A percentile compares a stretch with the other conserved stretches of the same genome.
Evolutionary conservation across 2,888 invertebrate genomes (phyloP).

Genomic region (Noctuana brunneofusca): DNA sequence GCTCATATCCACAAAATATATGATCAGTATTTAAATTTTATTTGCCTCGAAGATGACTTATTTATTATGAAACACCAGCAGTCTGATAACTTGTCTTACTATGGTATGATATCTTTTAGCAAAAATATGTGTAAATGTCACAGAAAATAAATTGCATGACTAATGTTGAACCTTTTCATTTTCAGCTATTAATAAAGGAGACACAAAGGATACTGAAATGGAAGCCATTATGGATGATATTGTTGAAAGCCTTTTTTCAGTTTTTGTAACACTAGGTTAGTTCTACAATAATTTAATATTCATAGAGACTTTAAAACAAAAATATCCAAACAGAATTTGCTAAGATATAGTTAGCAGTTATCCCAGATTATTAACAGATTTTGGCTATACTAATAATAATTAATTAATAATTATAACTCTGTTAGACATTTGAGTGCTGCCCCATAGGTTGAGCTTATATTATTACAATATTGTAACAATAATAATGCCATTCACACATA

Average conservation of each 20-base stretch:
- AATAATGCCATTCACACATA: no score
- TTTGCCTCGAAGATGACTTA: slow-evolving; percentile 98
- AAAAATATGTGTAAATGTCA: background rate
- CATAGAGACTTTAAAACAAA: no score
- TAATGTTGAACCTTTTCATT: slow-evolving; percentile 33
- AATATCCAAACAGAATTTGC: no score
- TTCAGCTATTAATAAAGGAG: slow-evolving; percentile 95
- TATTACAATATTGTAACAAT: no score
- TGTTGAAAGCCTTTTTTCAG: slow-evolving; percentile 98
- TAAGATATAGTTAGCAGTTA: no score
- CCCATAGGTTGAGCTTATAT: no score
- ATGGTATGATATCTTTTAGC: slow-evolving; percentile 82
- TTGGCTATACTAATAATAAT: no score
- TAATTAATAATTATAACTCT: no score
- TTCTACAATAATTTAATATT: background rate
- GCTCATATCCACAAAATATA: slow-evolving; percentile 96
- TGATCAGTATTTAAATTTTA: slow-evolving; percentile 99
- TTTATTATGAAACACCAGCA: slow-evolving; percentile 97
- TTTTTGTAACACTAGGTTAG: slow-evolving; percentile 97
- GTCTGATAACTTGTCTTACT: slow-evolving; percentile 95
- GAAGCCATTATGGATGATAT: slow-evolving; percentile 96
- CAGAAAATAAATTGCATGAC: background rate
- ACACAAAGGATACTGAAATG: slow-evolving; percentile 97
- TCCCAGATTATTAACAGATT: no score
- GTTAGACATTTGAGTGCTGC: no score